Conservation (phyloP, 1,140 invertebrate species). For the honey bee (Apis mellifera) region Amel_HAv3.1 CM009942.2:9544001-9544500, state of each 20-base stretch:
- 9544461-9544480: background rate
- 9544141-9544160: background rate
- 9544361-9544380: constrained; percentile 54
- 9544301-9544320: background rate
- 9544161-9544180: constrained; percentile 34
- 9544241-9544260: constrained; percentile 25
- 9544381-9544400: constrained; percentile 41
- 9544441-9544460: constrained; percentile 19
- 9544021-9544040: no score
- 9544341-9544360: constrained; percentile 46
- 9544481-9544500: background rate
- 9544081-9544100: constrained; percentile 25
- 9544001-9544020: background rate
- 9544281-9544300: background rate
- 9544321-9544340: background rate
- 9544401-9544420: background rate
- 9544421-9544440: constrained; percentile 12
- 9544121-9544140: background rate
- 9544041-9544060: no score
- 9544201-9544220: constrained; percentile 55
- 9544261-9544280: constrained; percentile 53
- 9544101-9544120: background rate
- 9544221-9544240: constrained; percentile 43
- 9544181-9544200: constrained; percentile 23
- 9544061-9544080: background rate